Conservation (phyloP, 2,888 invertebrate species). For the Entomobrya multifasciata region DNA sequence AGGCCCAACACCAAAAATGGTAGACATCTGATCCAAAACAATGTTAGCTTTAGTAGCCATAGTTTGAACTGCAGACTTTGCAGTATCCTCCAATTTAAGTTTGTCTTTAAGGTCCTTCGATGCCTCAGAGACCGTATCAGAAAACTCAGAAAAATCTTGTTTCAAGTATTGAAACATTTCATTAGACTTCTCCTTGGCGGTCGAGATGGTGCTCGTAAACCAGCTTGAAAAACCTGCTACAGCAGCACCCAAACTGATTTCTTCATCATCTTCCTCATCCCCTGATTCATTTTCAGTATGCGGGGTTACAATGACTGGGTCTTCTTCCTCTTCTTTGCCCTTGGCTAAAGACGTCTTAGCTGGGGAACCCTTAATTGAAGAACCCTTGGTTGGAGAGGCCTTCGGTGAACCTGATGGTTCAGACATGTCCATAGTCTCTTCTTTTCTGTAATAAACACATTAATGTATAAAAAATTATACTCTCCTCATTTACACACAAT, state of each 20-base stretch:
- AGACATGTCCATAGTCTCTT: not conserved
- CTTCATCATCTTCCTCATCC: constrained; percentile 38
- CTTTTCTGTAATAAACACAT: not conserved
- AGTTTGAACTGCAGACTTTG: constrained; percentile 74
- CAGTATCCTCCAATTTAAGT: constrained; percentile 78
- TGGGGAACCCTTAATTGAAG: not conserved
- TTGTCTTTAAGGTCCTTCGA: constrained; percentile 79
- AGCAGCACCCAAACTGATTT: constrained; percentile 67
- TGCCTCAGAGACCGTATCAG: constrained; percentile 78
- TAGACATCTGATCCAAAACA: constrained; percentile 78
- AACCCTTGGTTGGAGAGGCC: not conserved
- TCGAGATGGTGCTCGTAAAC: constrained; percentile 73
- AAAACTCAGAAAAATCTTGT: constrained; percentile 79
- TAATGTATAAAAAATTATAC: not conserved
- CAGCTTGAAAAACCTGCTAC: constrained; percentile 74
- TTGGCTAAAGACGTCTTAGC: constrained; percentile 4
- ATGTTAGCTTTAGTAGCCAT: constrained; percentile 76
- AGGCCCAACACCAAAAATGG: constrained; percentile 79
- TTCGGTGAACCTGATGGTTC: constrained; percentile 8
- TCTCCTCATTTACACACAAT: not conserved
- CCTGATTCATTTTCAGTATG: not conserved
- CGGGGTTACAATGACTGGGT: too few species aligned
- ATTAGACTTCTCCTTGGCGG: constrained; percentile 76
- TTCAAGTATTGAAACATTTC: constrained; percentile 79
- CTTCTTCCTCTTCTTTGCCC: not conserved